Evolutionary conservation across 2,888 invertebrate species (phyloP).

Genomic region (Andrena hattorfiana): DNA sequence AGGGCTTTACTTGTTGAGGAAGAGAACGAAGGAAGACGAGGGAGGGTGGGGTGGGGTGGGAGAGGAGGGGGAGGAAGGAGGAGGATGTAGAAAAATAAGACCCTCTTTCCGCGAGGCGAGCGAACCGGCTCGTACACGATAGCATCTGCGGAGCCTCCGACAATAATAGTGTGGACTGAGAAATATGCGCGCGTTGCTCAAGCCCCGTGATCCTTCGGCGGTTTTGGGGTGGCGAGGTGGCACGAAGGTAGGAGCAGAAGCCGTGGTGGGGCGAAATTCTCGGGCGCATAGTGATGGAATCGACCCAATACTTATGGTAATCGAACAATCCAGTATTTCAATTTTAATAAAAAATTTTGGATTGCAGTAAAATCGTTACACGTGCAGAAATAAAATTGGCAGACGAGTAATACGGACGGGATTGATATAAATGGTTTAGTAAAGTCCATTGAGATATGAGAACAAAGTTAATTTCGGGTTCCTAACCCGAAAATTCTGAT

Average conservation of each 20-base stretch:
- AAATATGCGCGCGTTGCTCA: conserved; percentile 72
- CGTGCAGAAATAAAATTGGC: too few relatives aligned
- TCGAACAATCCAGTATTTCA: not conserved
- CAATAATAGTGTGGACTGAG: conserved; percentile 76
- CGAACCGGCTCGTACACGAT: conserved; percentile 74
- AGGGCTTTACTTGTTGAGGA: conserved; percentile 35
- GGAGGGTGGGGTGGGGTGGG: conserved; percentile 29
- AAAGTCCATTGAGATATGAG: too few relatives aligned
- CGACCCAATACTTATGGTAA: conserved; percentile 17
- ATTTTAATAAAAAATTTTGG: not conserved
- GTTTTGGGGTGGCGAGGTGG: conserved; percentile 58
- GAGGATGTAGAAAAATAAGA: conserved; percentile 59
- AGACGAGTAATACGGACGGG: too few relatives aligned
- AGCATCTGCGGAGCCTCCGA: conserved; percentile 72
- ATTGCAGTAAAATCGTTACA: not conserved
- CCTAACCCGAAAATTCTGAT: too few relatives aligned
- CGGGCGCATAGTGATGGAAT: conserved; percentile 45
- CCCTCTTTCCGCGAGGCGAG: conserved; percentile 72
- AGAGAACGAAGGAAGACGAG: conserved; percentile 9
- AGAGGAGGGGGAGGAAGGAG: conserved; percentile 25
- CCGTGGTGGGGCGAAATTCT: conserved; percentile 42
- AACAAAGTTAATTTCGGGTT: not conserved
- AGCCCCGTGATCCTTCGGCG: conserved; percentile 63
- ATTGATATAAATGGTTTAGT: too few relatives aligned
- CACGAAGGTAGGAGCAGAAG: conserved; percentile 28